Percentiles rank a stretch among this genome's conserved stretches.
These are phyloP conservation scores for Hycleus cichorii DNA, from an alignment of 1,140 invertebrate species.

Conservation along the genomic window DNA sequence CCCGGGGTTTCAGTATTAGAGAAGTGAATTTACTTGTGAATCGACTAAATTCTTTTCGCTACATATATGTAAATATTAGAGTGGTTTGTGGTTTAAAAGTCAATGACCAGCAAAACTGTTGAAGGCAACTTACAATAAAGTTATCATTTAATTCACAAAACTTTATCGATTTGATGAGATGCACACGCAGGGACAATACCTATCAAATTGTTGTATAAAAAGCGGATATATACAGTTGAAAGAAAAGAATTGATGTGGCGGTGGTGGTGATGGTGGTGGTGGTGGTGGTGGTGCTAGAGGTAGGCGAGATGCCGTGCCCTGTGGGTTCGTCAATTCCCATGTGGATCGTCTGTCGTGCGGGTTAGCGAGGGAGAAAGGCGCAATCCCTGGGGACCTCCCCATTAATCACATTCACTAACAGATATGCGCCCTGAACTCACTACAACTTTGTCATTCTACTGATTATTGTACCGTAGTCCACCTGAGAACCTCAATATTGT, in stretches of 20 bases:
- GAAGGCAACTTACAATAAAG: no score
- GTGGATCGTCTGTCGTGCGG: slow-evolving; percentile 23
- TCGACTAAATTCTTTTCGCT: slow-evolving; percentile 9
- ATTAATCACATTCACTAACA: slow-evolving; percentile 30
- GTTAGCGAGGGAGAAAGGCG: slow-evolving; percentile 18
- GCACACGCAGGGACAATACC: not conserved
- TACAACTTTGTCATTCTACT: slow-evolving; percentile 24
- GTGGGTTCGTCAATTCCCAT: slow-evolving; percentile 16
- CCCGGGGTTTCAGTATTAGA: slow-evolving; percentile 11
- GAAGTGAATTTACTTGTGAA: slow-evolving; percentile 14
- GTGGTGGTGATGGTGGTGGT: no score
- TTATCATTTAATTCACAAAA: no score
- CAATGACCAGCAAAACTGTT: no score
- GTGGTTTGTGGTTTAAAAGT: no score
- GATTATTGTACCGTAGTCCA: no score
- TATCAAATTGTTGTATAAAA: not conserved
- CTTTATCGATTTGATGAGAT: not conserved
- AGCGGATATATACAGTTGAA: not conserved
- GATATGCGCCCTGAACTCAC: slow-evolving; percentile 25
- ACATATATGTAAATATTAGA: slow-evolving; percentile 11
- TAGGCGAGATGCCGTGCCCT: slow-evolving; percentile 19
- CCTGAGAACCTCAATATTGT: no score
- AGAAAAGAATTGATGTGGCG: not conserved
- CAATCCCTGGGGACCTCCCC: slow-evolving; percentile 21
- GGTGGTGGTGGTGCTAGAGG: not conserved